phyloP scores from a whole-genome alignment of 2,888 invertebrate species.

The Torymus auratus region DNA sequence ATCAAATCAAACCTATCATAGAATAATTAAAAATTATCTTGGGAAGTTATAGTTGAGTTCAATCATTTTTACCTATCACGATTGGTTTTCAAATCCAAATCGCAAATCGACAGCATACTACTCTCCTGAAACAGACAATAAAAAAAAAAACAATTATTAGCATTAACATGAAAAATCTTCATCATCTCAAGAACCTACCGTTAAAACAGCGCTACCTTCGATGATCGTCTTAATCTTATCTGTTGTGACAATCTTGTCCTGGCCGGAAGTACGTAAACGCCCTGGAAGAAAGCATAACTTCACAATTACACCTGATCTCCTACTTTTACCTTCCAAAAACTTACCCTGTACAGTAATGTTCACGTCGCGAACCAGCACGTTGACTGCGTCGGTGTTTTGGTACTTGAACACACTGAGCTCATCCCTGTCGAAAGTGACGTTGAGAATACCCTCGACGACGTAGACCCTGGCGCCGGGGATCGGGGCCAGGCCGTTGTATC shows the following conservation, averaged over 20 bases:
- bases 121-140: neutral
- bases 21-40: too few species aligned
- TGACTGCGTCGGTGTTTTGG: conserved; percentile 49
- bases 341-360: conserved; percentile 56
- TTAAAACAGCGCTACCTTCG: conserved; percentile 14
- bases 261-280: too few species aligned
- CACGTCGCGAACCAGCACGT: conserved; percentile 54
- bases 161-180: neutral
- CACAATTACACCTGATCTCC: too few species aligned
- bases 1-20: too few species aligned
- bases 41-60: too few species aligned
- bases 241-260: too few species aligned
- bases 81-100: too few species aligned
- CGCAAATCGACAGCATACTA: neutral
- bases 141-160: conserved; percentile 9
- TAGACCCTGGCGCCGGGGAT: neutral
- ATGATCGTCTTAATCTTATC: neutral
- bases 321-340: too few species aligned
- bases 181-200: neutral
- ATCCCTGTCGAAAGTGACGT: conserved; percentile 10
- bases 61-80: too few species aligned
- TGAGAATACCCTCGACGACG: conserved; percentile 3
- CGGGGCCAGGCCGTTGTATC: neutral
- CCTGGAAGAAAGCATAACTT: too few species aligned
- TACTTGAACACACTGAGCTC: conserved; percentile 32